Conservation (phyloP, 30 jellyfish, hydroid and myxozoan species). For the Pelagia noctiluca region DNA sequence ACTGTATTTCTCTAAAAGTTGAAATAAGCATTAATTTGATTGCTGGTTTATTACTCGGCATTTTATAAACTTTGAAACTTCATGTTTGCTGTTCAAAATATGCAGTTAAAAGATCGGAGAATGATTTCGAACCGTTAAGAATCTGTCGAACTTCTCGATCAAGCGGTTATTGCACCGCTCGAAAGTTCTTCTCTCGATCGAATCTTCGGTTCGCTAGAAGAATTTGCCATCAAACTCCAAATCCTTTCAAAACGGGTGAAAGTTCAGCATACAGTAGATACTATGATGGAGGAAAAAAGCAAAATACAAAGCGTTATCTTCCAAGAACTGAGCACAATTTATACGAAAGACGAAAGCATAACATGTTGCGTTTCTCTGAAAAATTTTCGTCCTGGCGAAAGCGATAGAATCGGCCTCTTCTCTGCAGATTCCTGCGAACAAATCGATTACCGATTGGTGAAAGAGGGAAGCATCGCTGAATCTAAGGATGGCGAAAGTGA, state of each 20-base stretch:
- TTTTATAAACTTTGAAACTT: too few species aligned
- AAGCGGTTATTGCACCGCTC: background rate
- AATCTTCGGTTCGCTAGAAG: slow-evolving; percentile 7
- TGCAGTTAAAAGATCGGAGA: too few species aligned
- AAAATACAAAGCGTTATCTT: slow-evolving; percentile 12
- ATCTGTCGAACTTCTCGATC: too few species aligned
- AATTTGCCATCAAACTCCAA: background rate
- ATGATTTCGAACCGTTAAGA: too few species aligned
- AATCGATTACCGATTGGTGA: slow-evolving; percentile 4
- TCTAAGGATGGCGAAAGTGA: background rate
- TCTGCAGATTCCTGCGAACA: slow-evolving; percentile 1
- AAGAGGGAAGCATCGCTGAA: slow-evolving; percentile 15
- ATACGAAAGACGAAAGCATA: slow-evolving; percentile 13
- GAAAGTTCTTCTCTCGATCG: background rate
- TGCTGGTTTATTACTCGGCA: too few species aligned
- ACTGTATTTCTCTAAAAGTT: too few species aligned
- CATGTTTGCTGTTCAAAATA: too few species aligned
- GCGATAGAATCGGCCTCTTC: slow-evolving; percentile 28
- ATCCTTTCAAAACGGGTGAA: background rate
- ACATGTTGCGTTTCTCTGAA: background rate
- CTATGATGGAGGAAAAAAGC: slow-evolving; percentile 19
- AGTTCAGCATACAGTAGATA: background rate
- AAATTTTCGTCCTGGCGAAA: slow-evolving; percentile 8
- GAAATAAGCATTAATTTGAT: too few species aligned
- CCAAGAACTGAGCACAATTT: background rate